Base-by-base conservation (phyloP, 2,113 vertebrate species). In the Perca flavescens region DNA sequence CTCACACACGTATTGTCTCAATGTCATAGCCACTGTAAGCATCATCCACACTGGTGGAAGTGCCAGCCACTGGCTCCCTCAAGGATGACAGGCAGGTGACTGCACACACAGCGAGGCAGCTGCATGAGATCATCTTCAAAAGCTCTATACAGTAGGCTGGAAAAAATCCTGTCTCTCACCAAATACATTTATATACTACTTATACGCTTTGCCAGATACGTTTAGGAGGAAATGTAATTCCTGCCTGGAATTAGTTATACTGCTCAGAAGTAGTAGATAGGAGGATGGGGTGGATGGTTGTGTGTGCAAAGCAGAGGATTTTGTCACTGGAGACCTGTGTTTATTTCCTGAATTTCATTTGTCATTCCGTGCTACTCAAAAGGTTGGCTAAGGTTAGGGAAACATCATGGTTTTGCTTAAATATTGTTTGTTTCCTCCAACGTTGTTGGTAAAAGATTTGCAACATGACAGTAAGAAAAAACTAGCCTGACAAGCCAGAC, bases 31-130 rank as follows among this genome's bases (percentile, higher is more conserved):
- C 80, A 78, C 88, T n/a, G 46, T 63, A 79, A 73, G 56, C 61
- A 80, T 88, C 86, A 79, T 86, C 17, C 63, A 65, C 77, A 84
- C 49, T 82, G 78, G 69, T 70, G 63, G 75, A 68, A 57, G 70
- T 82, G 82, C 77, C 83, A 89, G 82, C 85, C 52, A 21, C 84
- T 72, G 74, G 83, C 82, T 82, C 74, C 77, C 73, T 83, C 64
- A 81, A 64, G 70, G 74, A 73, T 86, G 85, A 88, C 82, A 85
- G 82, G 57, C 84, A 86, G 79, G 86, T 88, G 86, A 86, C 86
- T 70, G 83, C 65, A 72, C 84, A 71, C 76, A 74, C 81, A 71
- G 47, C 8, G 69, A 79, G 67, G 73, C 78, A 77, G 80, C 62
- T 72, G 78, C 52, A 66, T 61, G 65, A 72, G 46, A 80, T 79